A percentile compares a stretch with the other conserved stretches of the same genome.
Evolutionary conservation across 2,113 vertebrate species (phyloP).

Genomic region (Neotoma lepida): DNA sequence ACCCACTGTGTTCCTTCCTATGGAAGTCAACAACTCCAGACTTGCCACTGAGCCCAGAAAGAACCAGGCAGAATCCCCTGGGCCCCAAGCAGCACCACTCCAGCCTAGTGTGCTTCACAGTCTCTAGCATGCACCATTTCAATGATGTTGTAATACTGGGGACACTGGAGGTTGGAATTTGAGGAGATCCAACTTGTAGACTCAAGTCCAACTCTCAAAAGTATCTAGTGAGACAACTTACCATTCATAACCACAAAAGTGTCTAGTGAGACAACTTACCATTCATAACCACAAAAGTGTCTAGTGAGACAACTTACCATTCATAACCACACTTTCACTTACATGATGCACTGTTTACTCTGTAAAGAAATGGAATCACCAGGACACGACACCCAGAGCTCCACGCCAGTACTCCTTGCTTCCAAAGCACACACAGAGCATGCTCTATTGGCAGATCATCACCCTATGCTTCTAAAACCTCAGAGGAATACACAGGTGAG

Average conservation of each 20-base stretch:
- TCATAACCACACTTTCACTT: neutral
- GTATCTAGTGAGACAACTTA: neutral
- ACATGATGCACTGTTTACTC: neutral
- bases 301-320: neutral
- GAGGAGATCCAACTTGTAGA: neutral
- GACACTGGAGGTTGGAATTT: neutral
- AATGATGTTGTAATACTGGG: neutral
- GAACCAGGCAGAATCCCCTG: neutral
- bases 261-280: neutral
- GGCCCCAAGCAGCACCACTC: neutral
- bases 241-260: neutral
- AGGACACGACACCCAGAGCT: neutral
- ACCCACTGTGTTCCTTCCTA: neutral
- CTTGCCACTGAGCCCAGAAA: neutral
- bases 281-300: too few relatives aligned
- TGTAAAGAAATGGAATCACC: neutral
- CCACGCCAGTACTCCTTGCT: neutral
- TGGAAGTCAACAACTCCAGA: neutral
- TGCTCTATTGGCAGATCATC: neutral
- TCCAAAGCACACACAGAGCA: neutral
- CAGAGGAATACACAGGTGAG: neutral
- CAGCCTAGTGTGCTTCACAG: neutral
- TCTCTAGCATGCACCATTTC: neutral
- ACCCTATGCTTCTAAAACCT: neutral
- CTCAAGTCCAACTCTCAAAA: neutral